A percentile compares a stretch with the other conserved stretches of the same genome.
phyloP scores from a whole-genome alignment of 2,797 vertebrate genomes.

The Odontamblyopus lacepedii region DNA sequence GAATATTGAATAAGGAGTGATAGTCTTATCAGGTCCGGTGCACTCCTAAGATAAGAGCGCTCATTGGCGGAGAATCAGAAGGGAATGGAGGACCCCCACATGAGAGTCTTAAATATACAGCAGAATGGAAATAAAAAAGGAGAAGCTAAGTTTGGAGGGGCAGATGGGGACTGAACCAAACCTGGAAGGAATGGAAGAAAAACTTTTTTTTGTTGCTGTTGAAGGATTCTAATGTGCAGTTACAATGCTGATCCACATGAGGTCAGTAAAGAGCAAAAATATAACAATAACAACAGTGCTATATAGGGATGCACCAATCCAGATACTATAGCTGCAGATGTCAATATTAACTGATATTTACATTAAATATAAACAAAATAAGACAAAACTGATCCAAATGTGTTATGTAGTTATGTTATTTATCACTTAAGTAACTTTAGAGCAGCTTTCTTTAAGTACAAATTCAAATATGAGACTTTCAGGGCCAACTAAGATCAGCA shows the following conservation, averaged over 20 bases:
- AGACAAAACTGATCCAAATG: too few relatives aligned
- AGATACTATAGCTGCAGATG: too few relatives aligned
- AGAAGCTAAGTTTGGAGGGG: background rate
- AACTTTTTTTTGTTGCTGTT: background rate
- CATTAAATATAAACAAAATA: too few relatives aligned
- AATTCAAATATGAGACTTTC: too few relatives aligned
- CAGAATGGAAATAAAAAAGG: slow-evolving; percentile 31
- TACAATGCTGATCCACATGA: background rate
- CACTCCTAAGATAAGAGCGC: slow-evolving; percentile 47
- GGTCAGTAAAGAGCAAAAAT: background rate
- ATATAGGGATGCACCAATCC: too few relatives aligned
- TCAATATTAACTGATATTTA: too few relatives aligned
- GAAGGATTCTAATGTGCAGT: background rate
- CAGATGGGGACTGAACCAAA: background rate
- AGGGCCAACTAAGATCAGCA: too few relatives aligned
- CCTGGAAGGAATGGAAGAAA: background rate
- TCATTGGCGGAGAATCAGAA: slow-evolving; percentile 49
- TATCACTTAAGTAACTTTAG: too few relatives aligned
- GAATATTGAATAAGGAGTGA: slow-evolving; percentile 55
- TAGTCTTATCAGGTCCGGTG: slow-evolving; percentile 54
- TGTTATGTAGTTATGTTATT: too few relatives aligned
- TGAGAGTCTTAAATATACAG: slow-evolving; percentile 50
- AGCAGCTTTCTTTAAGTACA: too few relatives aligned
- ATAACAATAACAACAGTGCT: too few relatives aligned
- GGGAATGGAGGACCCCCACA: slow-evolving; percentile 33